phyloP scores from a whole-genome alignment of 2,888 invertebrate genomes.

The Gastracanthus pulcherrimus region DNA sequence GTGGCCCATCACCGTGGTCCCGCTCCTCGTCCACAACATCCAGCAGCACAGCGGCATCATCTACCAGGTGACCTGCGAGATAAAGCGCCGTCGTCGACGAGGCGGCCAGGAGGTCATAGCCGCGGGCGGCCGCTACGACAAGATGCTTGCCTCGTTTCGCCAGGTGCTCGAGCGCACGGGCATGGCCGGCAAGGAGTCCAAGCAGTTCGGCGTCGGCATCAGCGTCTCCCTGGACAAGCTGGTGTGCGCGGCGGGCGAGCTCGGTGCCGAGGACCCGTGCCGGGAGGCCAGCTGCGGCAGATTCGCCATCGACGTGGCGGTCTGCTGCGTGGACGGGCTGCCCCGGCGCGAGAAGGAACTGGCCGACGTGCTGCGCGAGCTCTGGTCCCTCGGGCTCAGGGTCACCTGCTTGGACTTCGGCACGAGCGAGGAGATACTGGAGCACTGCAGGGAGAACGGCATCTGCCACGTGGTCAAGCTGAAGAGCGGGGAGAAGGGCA shows the following conservation, averaged over 20 bases:
- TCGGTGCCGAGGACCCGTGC: constrained; percentile 76
- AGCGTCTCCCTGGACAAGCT: constrained; percentile 91
- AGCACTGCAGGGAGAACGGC: constrained; percentile 70
- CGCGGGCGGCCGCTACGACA: constrained; percentile 94
- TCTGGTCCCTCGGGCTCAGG: constrained; percentile 86
- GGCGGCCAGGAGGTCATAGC: constrained; percentile 86
- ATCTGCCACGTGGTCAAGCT: constrained; percentile 82
- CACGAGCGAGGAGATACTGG: constrained; percentile 82
- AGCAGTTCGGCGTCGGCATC: constrained; percentile 87
- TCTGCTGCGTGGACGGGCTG: constrained; percentile 82
- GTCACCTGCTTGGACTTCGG: constrained; percentile 82
- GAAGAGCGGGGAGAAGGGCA: constrained; percentile 81
- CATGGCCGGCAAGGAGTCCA: constrained; percentile 71
- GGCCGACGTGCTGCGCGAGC: constrained; percentile 79
- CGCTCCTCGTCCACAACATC: constrained; percentile 82
- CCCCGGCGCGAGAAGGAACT: constrained; percentile 81
- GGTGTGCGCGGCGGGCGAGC: constrained; percentile 81
- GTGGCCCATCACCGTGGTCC: constrained; percentile 81
- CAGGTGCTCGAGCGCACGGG: constrained; percentile 77
- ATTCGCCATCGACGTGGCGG: constrained; percentile 82
- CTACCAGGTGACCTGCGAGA: constrained; percentile 83
- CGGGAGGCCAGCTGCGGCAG: constrained; percentile 76
- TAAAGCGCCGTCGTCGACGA: constrained; percentile 79
- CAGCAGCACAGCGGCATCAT: constrained; percentile 84
- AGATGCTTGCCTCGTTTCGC: constrained; percentile 86